Conservation (phyloP, 2,113 vertebrate genomes). For the Rhipidura dahli region DNA sequence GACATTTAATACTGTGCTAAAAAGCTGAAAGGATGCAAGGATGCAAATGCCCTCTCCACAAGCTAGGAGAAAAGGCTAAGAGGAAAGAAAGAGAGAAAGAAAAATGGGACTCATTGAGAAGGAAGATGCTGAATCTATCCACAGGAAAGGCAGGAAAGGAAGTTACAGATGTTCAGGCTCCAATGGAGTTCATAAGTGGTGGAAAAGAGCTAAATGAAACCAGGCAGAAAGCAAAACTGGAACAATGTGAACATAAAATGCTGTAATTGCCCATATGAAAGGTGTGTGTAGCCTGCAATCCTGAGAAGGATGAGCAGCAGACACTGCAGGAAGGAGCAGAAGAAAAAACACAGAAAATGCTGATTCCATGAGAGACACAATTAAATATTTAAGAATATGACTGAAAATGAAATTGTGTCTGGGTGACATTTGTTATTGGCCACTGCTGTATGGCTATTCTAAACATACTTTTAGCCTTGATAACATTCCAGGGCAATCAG, state of each 20-base stretch:
- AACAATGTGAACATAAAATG: not conserved
- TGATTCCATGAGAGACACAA: not conserved
- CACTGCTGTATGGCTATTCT: not conserved
- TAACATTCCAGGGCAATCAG: not conserved
- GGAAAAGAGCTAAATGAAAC: conserved; percentile 17
- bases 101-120: not conserved
- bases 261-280: not conserved
- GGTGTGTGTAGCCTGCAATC: not conserved
- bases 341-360: not conserved
- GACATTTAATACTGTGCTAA: not conserved
- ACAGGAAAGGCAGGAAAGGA: accelerated
- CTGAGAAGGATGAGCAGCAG: not conserved
- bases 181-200: not conserved
- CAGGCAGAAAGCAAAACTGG: not conserved
- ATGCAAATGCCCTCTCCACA: not conserved
- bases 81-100: not conserved
- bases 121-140: not conserved
- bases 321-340: not conserved
- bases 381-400: not conserved
- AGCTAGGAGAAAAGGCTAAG: not conserved
- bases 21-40: not conserved
- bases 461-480: not conserved
- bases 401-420: not conserved
- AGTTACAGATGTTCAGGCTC: not conserved
- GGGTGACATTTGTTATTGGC: not conserved